phyloP scores from a whole-genome alignment of 2,113 vertebrate species.

The Mustela lutreola region DNA sequence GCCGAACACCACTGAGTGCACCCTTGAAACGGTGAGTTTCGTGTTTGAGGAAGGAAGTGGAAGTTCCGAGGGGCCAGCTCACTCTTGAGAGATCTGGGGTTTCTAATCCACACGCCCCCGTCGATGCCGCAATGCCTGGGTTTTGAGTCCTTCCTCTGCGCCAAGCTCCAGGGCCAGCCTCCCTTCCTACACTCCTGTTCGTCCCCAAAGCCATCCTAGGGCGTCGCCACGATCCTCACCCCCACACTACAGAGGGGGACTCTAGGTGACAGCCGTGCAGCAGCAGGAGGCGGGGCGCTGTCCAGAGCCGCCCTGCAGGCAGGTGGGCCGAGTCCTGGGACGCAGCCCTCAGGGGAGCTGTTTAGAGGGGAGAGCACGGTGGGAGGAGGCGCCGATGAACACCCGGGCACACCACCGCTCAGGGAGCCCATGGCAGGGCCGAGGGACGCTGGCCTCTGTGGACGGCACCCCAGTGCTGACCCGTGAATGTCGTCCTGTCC shows the following conservation, averaged over 20 bases:
- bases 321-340: neutral
- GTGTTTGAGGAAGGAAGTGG: neutral
- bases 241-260: neutral
- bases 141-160: neutral
- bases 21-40: neutral
- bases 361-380: neutral
- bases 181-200: neutral
- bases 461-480: neutral
- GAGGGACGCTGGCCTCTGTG: neutral
- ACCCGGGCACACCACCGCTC: neutral
- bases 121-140: neutral
- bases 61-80: no score
- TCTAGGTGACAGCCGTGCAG: no score
- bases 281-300: neutral
- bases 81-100: neutral
- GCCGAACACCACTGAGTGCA: neutral
- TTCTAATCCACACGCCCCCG: no score
- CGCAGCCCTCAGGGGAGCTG: neutral
- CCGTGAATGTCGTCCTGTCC: rapidly evolving
- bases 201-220: neutral
- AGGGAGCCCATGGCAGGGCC: neutral
- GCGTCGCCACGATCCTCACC: neutral
- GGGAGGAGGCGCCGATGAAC: neutral
- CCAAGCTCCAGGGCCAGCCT: neutral
- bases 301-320: neutral